Evolutionary conservation across 2,113 vertebrate genomes (phyloP).

Genomic region (Rhineura floridana): DNA sequence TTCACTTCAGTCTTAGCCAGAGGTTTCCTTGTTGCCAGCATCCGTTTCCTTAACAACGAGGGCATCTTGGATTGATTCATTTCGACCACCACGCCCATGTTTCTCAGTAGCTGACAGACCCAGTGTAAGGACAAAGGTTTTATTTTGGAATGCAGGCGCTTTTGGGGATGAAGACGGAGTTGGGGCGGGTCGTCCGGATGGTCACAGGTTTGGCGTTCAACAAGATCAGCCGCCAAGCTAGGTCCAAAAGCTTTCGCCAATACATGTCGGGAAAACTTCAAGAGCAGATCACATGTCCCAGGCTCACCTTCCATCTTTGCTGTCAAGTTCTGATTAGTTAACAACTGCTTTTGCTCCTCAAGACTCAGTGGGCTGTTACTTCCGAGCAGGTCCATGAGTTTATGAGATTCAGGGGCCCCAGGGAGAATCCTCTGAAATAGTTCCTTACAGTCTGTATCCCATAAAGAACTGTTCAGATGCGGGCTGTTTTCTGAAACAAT

Average conservation of each 20-base stretch:
- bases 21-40: background rate
- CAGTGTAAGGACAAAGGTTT: constrained; percentile 18
- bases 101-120: constrained; percentile 31
- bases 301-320: constrained; percentile 35
- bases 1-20: background rate
- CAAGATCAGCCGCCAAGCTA: constrained; percentile 52
- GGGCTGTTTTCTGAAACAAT: constrained; percentile 54
- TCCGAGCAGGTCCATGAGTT: background rate
- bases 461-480: constrained; percentile 43
- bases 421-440: background rate
- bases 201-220: constrained; percentile 52
- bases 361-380: background rate
- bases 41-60: constrained; percentile 45
- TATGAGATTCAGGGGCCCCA: background rate
- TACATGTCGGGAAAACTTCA: constrained; percentile 51
- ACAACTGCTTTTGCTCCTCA: constrained; percentile 14
- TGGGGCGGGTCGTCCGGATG: constrained; percentile 32
- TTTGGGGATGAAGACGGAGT: constrained; percentile 7
- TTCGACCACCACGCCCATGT: constrained; percentile 30
- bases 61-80: constrained; percentile 36
- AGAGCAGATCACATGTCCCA: constrained; percentile 43
- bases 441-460: constrained; percentile 31
- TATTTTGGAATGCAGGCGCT: constrained; percentile 44
- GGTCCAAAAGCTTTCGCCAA: constrained; percentile 45
- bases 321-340: constrained; percentile 34